phyloP scores from a whole-genome alignment of 2,888 invertebrate genomes.

The Apamea anceps region DNA sequence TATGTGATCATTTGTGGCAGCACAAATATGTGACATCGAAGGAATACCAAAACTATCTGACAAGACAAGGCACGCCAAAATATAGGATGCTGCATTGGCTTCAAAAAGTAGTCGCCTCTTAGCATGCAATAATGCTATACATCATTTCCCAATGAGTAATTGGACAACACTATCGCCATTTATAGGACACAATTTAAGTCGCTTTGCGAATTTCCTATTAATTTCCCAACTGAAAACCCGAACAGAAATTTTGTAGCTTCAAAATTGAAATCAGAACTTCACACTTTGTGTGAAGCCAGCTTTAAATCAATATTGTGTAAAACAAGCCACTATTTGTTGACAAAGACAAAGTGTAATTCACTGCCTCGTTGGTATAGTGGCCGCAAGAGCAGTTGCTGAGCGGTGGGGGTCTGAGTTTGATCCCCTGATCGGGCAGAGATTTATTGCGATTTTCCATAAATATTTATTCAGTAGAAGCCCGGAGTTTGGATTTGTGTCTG shows the following conservation, averaged over 20 bases:
- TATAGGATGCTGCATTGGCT: background rate
- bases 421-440: background rate
- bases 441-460: background rate
- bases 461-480: background rate
- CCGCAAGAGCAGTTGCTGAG: background rate
- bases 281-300: too few relatives aligned
- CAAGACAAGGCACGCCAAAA: background rate
- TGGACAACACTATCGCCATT: background rate
- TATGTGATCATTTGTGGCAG: too few relatives aligned
- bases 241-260: background rate
- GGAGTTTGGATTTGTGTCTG: background rate
- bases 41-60: background rate
- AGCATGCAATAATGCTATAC: too few relatives aligned
- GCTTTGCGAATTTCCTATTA: background rate
- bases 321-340: background rate
- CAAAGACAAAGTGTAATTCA: background rate
- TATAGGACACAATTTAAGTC: background rate
- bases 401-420: background rate
- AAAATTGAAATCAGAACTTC: background rate
- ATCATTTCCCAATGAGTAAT: background rate
- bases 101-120: too few relatives aligned
- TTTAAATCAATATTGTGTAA: background rate
- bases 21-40: too few relatives aligned
- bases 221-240: background rate
- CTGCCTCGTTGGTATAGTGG: background rate